Percentiles rank a stretch among this genome's conserved stretches.
Evolutionary conservation across 2,797 vertebrate genomes (phyloP).

Genomic region (Miichthys miiuy): DNA sequence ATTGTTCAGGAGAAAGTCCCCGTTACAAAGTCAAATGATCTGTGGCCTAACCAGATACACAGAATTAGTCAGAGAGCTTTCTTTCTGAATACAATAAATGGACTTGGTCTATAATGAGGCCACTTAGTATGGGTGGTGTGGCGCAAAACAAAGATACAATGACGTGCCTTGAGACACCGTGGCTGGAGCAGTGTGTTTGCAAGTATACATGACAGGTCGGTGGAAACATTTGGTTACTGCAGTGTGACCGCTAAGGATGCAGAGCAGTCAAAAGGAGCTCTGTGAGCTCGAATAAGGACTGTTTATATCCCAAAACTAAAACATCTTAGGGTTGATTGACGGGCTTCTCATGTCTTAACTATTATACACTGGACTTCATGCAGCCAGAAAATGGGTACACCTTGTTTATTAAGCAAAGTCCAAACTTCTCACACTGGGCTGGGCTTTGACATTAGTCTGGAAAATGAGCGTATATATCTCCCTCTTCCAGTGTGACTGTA

Average conservation of each 20-base stretch:
- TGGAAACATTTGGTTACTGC: slow-evolving; percentile 75
- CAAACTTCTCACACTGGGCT: slow-evolving; percentile 45
- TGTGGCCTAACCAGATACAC: slow-evolving; percentile 29
- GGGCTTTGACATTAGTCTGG: slow-evolving; percentile 62
- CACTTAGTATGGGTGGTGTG: slow-evolving; percentile 70
- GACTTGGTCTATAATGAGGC: slow-evolving; percentile 62
- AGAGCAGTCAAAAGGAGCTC: slow-evolving; percentile 72
- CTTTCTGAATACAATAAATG: slow-evolving; percentile 54
- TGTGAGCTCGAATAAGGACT: slow-evolving; percentile 74
- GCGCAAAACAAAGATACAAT: slow-evolving; percentile 53
- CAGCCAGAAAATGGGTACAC: slow-evolving; percentile 44
- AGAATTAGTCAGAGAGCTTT: slow-evolving; percentile 36
- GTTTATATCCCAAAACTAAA: slow-evolving; percentile 63
- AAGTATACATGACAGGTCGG: slow-evolving; percentile 52
- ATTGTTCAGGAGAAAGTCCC: slow-evolving; percentile 1
- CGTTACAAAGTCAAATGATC: slow-evolving; percentile 27
- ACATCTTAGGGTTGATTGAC: slow-evolving; percentile 68
- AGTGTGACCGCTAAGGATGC: slow-evolving; percentile 43
- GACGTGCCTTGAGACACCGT: slow-evolving; percentile 56
- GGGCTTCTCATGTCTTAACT: slow-evolving; percentile 53
- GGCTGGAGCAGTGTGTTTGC: slow-evolving; percentile 42
- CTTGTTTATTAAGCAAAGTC: slow-evolving; percentile 50
- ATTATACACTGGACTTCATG: slow-evolving; percentile 46
- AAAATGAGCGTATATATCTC: slow-evolving; percentile 50
- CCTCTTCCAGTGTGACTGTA: slow-evolving; percentile 32